Conservation (phyloP, 2,888 invertebrate genomes). For the Proisotoma minuta region DNA sequence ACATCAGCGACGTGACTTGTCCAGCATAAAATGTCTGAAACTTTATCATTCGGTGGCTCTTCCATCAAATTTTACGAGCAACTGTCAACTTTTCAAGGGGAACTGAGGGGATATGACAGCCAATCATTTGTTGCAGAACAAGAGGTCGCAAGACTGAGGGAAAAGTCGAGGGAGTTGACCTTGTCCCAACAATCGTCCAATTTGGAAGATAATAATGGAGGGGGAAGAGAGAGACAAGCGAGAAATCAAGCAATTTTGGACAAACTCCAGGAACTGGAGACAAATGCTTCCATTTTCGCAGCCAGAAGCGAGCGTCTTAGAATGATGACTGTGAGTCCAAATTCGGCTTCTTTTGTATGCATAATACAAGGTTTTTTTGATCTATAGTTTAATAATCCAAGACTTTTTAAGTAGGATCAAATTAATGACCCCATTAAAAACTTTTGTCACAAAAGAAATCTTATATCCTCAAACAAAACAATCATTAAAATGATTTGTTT, state of each 20-base stretch:
- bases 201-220: too few relatives aligned
- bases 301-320: conserved; percentile 39
- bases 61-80: conserved; percentile 36
- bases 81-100: conserved; percentile 28
- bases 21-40: too few relatives aligned
- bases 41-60: too few relatives aligned
- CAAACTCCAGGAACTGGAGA: conserved; percentile 41
- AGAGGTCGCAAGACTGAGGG: conserved; percentile 19
- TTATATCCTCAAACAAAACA: neutral
- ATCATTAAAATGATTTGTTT: conserved; percentile 10
- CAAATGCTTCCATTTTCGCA: conserved; percentile 39
- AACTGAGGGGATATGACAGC: conserved; percentile 28
- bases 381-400: neutral
- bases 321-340: conserved; percentile 39
- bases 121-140: conserved; percentile 27
- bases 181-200: neutral
- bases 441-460: conserved; percentile 1
- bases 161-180: neutral
- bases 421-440: too few relatives aligned
- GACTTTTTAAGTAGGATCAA: too few relatives aligned
- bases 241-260: conserved; percentile 38
- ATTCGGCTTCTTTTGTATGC: neutral
- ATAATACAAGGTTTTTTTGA: neutral
- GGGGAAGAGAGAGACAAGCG: neutral
- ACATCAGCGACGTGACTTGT: too few relatives aligned